Evolutionary conservation across 2,113 vertebrate genomes (phyloP).

Genomic region (Rhegmatorhina hoffmannsi): DNA sequence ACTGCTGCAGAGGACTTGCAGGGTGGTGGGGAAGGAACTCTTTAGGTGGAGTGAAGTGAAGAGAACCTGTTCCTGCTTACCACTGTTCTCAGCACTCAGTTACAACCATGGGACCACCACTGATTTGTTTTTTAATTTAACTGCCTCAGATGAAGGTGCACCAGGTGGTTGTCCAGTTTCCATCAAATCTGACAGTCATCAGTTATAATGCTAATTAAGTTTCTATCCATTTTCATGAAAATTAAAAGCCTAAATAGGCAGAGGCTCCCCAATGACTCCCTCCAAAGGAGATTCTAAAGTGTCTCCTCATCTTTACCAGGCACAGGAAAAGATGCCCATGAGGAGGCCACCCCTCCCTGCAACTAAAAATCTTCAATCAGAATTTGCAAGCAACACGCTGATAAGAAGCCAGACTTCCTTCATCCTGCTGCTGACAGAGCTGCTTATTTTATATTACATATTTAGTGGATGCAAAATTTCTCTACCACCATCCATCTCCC

Average conservation of each 20-base stretch:
- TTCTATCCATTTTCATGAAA: background rate
- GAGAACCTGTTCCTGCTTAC: background rate
- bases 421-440: background rate
- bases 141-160: background rate
- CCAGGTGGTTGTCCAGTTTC: background rate
- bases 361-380: background rate
- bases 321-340: background rate
- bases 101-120: background rate
- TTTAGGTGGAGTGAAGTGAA: background rate
- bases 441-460: background rate
- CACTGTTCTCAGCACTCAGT: background rate
- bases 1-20: background rate
- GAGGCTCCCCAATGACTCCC: background rate
- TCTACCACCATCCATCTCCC: background rate
- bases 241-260: background rate
- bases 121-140: background rate
- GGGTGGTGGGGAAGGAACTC: background rate
- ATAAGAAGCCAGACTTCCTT: background rate
- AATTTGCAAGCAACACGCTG: background rate
- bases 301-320: background rate
- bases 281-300: background rate
- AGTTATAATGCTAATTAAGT: background rate
- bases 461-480: background rate
- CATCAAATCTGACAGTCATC: background rate
- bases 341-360: background rate